Percentiles rank a stretch among this genome's conserved stretches.
Conservation (phyloP, 2,888 invertebrate genomes). For the Venusia cambrica region DNA sequence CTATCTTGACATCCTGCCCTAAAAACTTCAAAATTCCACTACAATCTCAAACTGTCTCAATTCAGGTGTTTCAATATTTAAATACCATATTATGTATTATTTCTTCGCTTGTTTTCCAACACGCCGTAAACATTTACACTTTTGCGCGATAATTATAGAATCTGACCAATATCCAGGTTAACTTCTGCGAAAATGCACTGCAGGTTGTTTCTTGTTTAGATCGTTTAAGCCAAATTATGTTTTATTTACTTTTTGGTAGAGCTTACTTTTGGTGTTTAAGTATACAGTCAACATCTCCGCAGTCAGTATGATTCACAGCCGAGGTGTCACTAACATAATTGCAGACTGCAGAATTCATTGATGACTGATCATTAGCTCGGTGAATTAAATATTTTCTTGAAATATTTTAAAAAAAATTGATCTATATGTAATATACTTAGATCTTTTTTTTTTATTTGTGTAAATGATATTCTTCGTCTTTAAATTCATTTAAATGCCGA, state of each 20-base stretch:
- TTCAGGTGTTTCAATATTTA: background rate
- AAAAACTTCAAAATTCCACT: conserved; percentile 4
- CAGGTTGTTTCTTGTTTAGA: conserved; percentile 3
- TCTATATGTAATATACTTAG: too few relatives aligned
- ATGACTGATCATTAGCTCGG: too few relatives aligned
- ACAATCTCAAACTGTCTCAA: conserved; percentile 24
- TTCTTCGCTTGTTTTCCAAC: conserved; percentile 13
- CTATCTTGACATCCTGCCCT: too few relatives aligned
- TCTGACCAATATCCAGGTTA: conserved; percentile 23
- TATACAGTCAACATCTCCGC: conserved; percentile 18
- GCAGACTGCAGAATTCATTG: too few relatives aligned
- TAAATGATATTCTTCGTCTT: too few relatives aligned
- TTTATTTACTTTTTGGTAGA: conserved; percentile 12
- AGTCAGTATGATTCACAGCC: conserved; percentile 15
- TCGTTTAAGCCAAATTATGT: conserved; percentile 4
- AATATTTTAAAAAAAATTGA: too few relatives aligned
- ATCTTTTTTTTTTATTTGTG: too few relatives aligned
- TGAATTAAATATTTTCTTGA: too few relatives aligned
- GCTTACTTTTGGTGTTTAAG: conserved; percentile 6
- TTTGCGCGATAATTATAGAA: conserved; percentile 9
- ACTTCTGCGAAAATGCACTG: conserved; percentile 21
- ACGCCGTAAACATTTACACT: conserved; percentile 21
- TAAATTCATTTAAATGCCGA: background rate
- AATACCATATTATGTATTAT: background rate
- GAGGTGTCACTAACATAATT: conserved; percentile 3